Conservation (phyloP, 1,140 invertebrate species). For the Philotrypesis tridentata region DNA sequence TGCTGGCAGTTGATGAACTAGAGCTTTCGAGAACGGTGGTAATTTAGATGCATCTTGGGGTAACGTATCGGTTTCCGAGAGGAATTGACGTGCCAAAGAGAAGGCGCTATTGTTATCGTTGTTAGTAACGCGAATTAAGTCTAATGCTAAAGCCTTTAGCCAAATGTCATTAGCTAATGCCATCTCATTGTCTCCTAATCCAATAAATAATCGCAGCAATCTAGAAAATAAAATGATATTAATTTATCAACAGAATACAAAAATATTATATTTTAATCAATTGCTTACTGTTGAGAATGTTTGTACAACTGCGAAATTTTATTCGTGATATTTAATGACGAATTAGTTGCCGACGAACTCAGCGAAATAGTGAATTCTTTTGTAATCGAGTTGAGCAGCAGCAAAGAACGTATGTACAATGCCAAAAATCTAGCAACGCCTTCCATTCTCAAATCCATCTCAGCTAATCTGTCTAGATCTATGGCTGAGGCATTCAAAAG, state of each 20-base stretch:
- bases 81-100: slow-evolving; percentile 78
- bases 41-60: slow-evolving; percentile 67
- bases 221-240: slow-evolving; percentile 65
- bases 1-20: slow-evolving; percentile 85
- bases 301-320: slow-evolving; percentile 80
- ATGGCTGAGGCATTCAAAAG: slow-evolving; percentile 82
- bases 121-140: slow-evolving; percentile 84
- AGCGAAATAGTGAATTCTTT: slow-evolving; percentile 64
- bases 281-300: slow-evolving; percentile 79
- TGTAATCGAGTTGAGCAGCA: slow-evolving; percentile 68
- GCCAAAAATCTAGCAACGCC: slow-evolving; percentile 91
- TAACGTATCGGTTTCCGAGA: slow-evolving; percentile 77
- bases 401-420: slow-evolving; percentile 80
- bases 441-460: slow-evolving; percentile 87
- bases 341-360: slow-evolving; percentile 66
- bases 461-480: slow-evolving; percentile 84
- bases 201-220: slow-evolving; percentile 89
- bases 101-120: slow-evolving; percentile 78
- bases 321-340: slow-evolving; percentile 70
- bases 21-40: slow-evolving; percentile 82
- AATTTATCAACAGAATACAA: background rate
- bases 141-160: slow-evolving; percentile 87
- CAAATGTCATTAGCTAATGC: slow-evolving; percentile 88
- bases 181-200: slow-evolving; percentile 82
- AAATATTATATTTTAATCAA: slow-evolving; percentile 18